Conservation (phyloP, 2,888 invertebrate species). For the Thumatha senex region DNA sequence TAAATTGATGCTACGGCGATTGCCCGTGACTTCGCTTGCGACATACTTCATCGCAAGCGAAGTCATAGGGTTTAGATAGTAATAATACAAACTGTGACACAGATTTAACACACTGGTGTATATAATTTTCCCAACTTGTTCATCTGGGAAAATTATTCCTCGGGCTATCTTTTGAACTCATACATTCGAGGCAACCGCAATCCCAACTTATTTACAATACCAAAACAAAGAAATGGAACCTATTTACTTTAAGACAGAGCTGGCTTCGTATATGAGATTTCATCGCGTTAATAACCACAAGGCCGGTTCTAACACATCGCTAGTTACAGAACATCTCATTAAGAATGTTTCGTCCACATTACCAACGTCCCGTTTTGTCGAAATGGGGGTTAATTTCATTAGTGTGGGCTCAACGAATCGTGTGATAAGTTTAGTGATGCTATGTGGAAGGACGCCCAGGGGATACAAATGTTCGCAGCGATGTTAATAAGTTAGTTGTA, state of each 20-base stretch:
- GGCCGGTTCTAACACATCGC: conserved; percentile 59
- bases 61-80: too few relatives aligned
- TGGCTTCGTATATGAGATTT: conserved; percentile 28
- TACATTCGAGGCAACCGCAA: too few relatives aligned
- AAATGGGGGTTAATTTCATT: conserved; percentile 81
- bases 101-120: too few relatives aligned
- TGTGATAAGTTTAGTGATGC: conserved; percentile 81
- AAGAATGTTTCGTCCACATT: conserved; percentile 63
- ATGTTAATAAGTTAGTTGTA: conserved; percentile 54
- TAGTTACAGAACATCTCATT: conserved; percentile 73
- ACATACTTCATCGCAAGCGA: too few relatives aligned
- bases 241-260: conserved; percentile 22
- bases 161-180: too few relatives aligned
- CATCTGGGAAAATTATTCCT: too few relatives aligned
- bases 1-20: too few relatives aligned
- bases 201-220: too few relatives aligned
- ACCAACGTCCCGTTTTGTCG: conserved; percentile 61
- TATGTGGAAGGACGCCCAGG: conserved; percentile 69
- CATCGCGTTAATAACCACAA: conserved; percentile 44
- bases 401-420: conserved; percentile 79
- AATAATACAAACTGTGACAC: too few relatives aligned
- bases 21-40: too few relatives aligned
- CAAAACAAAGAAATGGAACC: conserved; percentile 14
- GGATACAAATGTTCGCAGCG: conserved; percentile 57
- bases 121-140: too few relatives aligned